Conservation (phyloP, 1,140 invertebrate genomes). For the Drosophila pachea region DNA sequence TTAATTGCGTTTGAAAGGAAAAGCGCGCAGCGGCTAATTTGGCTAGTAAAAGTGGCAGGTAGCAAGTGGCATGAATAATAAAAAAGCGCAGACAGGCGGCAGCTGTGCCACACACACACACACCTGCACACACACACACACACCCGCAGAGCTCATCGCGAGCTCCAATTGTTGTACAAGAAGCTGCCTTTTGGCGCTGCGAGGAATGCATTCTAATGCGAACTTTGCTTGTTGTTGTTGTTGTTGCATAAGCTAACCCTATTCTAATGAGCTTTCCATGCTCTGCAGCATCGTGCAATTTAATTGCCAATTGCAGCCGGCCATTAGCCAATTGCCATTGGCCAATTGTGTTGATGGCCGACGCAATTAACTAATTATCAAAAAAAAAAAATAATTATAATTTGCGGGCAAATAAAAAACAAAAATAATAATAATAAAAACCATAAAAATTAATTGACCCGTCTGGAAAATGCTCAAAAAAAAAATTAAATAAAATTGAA, state of each 20-base stretch:
- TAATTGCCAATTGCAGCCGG: background rate
- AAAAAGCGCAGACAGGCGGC: slow-evolving; percentile 38
- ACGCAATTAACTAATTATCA: no score
- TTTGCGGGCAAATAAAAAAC: no score
- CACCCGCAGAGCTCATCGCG: slow-evolving; percentile 45
- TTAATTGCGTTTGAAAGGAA: slow-evolving; percentile 76
- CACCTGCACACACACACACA: background rate
- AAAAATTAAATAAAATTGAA: no score
- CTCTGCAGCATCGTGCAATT: no score
- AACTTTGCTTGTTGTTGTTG: background rate
- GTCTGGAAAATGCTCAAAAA: no score
- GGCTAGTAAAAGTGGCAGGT: slow-evolving; percentile 64
- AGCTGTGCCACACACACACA: slow-evolving; percentile 6
- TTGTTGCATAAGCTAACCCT: background rate
- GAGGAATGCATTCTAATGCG: no score
- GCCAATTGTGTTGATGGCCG: no score
- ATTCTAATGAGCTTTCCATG: no score
- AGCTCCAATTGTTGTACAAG: slow-evolving; percentile 72
- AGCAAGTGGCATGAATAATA: slow-evolving; percentile 64
- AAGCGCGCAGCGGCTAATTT: slow-evolving; percentile 69
- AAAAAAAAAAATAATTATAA: no score
- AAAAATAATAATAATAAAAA: no score
- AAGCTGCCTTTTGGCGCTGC: slow-evolving; percentile 26
- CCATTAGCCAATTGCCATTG: slow-evolving; percentile 1
- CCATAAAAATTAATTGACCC: no score